Evolutionary conservation across 2,888 invertebrate species (phyloP), one percentile per base, ranked within the genome.

Genomic region (Chironomus riparius): DNA sequence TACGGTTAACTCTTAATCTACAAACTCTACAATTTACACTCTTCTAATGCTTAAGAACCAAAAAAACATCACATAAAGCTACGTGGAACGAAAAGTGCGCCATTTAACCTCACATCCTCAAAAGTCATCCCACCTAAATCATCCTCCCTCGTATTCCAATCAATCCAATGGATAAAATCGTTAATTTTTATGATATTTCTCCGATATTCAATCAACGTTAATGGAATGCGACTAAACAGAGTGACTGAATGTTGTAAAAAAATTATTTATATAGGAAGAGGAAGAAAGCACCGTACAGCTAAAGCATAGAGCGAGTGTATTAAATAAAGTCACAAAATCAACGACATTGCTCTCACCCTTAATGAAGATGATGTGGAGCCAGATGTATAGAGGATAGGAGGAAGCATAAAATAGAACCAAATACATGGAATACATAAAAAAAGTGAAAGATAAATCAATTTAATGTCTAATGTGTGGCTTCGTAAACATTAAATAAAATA

Each of bases 261-360:
- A 38, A 38, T 38, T 38, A 38, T 38, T 38, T 38, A 38, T 38
- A 38, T 38, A 38, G 38, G 7, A 38, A 38, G 38, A 38, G 38
- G 15, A 38, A 70, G 47, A 47, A 69, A 38, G 38, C 38, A 38
- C 2, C 38, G 38, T 10, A 10, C 38, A 38, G 7, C 38, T 2
- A 38, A 10, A 12, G 48, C 28, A 28, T 28, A 72, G 62, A 18
- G 21, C 18, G 21, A 62, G n/a, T 15, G 21, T 62, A 61, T 72
- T 61, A 72, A 72, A 72, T 72, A 50, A 72, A 72, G 72, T 72
- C 72, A 61, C 72, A 72, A 72, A 72, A 72, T 72, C 71, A 71
- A 71, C 56, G 50, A 28, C 15, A 21, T 56, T 56, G 56, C 15
- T 15, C n/a, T 13, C n/a, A 38, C 18, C 7, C 18, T 50, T 72